phyloP scores from a whole-genome alignment of 2,888 invertebrate genomes.

The Torymus auratus region DNA sequence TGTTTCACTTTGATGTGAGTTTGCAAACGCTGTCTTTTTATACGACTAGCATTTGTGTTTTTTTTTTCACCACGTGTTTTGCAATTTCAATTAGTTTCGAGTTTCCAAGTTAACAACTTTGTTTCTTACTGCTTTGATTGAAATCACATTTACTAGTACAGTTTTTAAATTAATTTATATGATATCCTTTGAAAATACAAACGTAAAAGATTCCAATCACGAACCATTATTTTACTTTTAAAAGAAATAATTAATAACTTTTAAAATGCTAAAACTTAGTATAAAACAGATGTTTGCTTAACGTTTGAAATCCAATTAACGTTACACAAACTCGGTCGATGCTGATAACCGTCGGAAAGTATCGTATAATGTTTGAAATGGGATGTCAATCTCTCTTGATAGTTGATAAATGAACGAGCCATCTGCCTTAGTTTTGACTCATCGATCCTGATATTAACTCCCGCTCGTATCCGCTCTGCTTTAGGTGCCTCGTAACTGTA shows the following conservation, averaged over 20 bases:
- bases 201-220: no score
- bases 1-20: no score
- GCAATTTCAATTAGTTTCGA: no score
- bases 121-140: no score
- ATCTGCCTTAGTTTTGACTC: conserved; percentile 40
- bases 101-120: no score
- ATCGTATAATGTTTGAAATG: conserved; percentile 29
- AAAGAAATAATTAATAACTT: no score
- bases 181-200: no score
- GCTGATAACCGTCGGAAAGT: conserved; percentile 7
- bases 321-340: not conserved
- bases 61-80: not conserved
- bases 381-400: conserved; percentile 38
- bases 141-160: no score
- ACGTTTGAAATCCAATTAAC: conserved; percentile 14
- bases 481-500: no score
- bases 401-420: conserved; percentile 39
- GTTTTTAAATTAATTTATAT: no score
- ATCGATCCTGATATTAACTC: conserved; percentile 43
- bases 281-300: not conserved
- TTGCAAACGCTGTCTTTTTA: no score
- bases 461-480: conserved; percentile 7
- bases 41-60: not conserved
- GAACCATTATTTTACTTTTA: no score
- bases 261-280: not conserved